Evolutionary conservation across 2,797 vertebrate genomes (phyloP).

Genomic region (Trichosurus vulpecula): DNA sequence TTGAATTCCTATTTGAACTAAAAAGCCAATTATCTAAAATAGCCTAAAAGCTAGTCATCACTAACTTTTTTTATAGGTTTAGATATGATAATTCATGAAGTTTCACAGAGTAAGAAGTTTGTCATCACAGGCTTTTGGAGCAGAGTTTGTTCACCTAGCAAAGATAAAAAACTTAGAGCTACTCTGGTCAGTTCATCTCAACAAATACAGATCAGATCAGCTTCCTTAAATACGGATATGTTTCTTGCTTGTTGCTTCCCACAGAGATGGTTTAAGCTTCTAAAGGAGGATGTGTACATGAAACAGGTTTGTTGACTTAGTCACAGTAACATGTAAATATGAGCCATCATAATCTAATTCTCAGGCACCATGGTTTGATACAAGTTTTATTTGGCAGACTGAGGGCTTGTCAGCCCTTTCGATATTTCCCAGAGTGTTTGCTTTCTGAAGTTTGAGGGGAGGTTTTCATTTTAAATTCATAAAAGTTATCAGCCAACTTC

Average conservation of each 20-base stretch:
- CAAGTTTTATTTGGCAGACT: conserved; percentile 59
- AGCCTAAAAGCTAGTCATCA: neutral
- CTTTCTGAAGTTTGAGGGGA: conserved; percentile 70
- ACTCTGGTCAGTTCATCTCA: neutral
- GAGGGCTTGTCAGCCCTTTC: conserved; percentile 60
- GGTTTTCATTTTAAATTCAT: conserved; percentile 79
- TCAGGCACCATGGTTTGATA: neutral
- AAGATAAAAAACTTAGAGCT: neutral
- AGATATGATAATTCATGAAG: neutral
- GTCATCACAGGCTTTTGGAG: neutral
- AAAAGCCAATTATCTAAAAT: neutral
- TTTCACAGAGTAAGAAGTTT: neutral
- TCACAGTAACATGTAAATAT: neutral
- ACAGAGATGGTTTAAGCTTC: neutral
- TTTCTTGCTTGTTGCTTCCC: conserved; percentile 27
- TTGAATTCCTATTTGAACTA: neutral
- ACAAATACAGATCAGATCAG: neutral
- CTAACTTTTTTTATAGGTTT: neutral
- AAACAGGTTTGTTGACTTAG: neutral
- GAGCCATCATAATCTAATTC: neutral
- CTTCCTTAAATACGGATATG: neutral
- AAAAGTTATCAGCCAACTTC: conserved; percentile 73
- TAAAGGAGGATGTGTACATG: neutral
- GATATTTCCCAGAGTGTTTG: conserved; percentile 72
- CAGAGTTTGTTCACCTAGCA: neutral